Conservation (phyloP, 2,888 invertebrate genomes). For the Tholera decimalis region DNA sequence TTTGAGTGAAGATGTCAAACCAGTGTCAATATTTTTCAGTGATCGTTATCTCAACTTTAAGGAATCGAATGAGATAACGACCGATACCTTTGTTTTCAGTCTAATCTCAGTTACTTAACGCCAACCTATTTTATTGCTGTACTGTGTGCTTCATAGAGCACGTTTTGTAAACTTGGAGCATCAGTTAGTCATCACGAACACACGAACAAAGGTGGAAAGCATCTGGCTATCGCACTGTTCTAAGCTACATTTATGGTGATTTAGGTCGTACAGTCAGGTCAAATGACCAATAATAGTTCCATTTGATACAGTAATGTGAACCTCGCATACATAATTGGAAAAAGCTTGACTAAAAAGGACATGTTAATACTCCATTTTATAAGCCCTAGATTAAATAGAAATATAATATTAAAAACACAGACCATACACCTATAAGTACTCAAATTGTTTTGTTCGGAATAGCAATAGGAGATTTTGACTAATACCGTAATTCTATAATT, state of each 20-base stretch:
- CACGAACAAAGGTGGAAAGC: not conserved
- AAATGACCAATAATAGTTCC: no score
- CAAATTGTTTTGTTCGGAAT: not conserved
- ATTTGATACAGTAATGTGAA: no score
- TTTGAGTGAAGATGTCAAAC: no score
- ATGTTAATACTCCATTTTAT: no score
- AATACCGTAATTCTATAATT: not conserved
- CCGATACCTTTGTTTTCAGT: no score
- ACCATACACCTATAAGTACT: not conserved
- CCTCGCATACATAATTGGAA: not conserved
- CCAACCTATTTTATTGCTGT: not conserved
- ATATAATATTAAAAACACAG: no score
- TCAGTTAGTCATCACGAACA: not conserved
- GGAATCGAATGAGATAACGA: no score
- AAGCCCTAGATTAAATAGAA: no score
- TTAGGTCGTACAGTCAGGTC: not conserved
- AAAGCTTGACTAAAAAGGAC: conserved; percentile 5
- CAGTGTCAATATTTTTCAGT: no score
- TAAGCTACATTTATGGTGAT: not conserved
- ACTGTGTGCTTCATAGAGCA: not conserved
- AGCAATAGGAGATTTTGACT: not conserved
- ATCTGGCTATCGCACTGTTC: not conserved
- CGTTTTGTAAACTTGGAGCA: not conserved
- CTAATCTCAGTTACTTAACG: no score
- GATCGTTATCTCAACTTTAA: no score